A percentile compares a stretch with the other conserved stretches of the same genome.
These are phyloP conservation scores for Lasaia peninsularis DNA, from an alignment of 1,140 invertebrate species.

Conservation along the genomic window DNA sequence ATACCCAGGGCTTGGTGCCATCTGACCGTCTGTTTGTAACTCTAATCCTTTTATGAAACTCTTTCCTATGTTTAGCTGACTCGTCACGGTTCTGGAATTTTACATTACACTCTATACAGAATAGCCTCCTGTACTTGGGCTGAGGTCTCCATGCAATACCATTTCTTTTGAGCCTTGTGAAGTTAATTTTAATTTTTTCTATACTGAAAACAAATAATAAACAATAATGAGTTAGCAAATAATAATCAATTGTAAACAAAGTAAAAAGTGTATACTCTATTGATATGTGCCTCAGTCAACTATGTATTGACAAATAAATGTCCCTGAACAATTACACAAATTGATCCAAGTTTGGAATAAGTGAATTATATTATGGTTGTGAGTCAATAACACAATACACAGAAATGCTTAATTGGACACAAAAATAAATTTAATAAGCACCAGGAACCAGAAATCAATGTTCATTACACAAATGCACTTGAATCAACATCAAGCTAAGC, in stretches of 20 bases:
- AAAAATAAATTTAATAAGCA: too few species aligned
- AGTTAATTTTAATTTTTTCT: constrained; percentile 20
- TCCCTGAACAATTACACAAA: too few species aligned
- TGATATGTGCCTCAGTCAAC: too few species aligned
- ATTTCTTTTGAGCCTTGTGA: constrained; percentile 32
- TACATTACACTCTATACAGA: constrained; percentile 34
- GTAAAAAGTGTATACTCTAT: not conserved
- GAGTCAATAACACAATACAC: too few species aligned
- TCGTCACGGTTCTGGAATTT: constrained; percentile 35
- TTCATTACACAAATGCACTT: too few species aligned
- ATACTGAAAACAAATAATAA: constrained; percentile 7
- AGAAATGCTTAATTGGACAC: too few species aligned
- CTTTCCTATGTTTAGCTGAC: constrained; percentile 32
- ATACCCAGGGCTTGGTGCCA: constrained; percentile 29
- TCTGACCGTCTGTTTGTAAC: not conserved
- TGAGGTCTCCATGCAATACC: constrained; percentile 16
- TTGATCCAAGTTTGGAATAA: too few species aligned
- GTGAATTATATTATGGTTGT: too few species aligned
- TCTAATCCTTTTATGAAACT: constrained; percentile 26
- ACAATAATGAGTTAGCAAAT: not conserved
- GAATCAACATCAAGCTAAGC: too few species aligned
- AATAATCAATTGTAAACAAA: too few species aligned
- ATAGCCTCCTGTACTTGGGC: constrained; percentile 31
- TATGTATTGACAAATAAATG: too few species aligned
- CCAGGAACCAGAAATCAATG: too few species aligned